Evolutionary conservation across 2,113 vertebrate genomes (phyloP).

Genomic region (Notarius lentiginosus): DNA sequence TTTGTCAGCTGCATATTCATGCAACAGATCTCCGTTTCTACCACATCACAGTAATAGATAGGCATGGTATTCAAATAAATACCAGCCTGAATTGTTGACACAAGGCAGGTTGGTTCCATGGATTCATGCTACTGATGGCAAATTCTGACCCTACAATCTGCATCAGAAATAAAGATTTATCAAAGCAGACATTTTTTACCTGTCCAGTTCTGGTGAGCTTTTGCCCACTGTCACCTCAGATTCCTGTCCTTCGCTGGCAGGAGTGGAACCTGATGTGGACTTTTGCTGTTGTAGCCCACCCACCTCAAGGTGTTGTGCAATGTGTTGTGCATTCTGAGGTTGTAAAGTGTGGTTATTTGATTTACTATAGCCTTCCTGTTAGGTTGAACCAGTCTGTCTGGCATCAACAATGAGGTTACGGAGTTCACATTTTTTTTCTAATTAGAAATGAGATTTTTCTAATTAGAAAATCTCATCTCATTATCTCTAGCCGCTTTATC

Average conservation of each 20-base stretch:
- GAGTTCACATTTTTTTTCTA: neutral
- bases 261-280: neutral
- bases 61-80: neutral
- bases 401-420: neutral
- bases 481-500: too few relatives aligned
- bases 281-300: neutral
- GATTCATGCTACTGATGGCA: neutral
- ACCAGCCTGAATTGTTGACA: neutral
- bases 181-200: neutral
- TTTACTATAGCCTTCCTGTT: neutral
- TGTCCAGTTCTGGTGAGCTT: neutral
- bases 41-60: neutral
- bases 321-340: neutral
- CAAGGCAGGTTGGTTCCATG: neutral
- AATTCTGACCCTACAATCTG: neutral
- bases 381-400: neutral
- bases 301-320: neutral
- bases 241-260: neutral
- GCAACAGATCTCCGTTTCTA: neutral
- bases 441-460: too few relatives aligned
- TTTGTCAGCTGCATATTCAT: neutral
- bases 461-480: too few relatives aligned
- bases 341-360: neutral
- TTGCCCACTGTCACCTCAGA: neutral
- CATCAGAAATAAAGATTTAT: neutral